Conservation (phyloP, 2,113 vertebrate species). For the Eira barbara region DNA sequence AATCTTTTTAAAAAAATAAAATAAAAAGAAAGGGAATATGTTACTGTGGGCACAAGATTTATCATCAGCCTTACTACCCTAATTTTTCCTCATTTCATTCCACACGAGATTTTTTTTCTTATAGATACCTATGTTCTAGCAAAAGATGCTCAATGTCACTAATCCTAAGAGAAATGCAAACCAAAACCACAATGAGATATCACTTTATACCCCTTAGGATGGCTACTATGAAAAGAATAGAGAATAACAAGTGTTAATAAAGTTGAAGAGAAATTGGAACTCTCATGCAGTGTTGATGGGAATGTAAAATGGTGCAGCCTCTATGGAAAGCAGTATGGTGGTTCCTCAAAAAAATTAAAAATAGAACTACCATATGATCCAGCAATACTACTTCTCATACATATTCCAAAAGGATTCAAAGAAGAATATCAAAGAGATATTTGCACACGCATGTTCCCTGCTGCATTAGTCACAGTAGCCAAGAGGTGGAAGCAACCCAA, state of each 20-base stretch:
- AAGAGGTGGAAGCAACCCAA: neutral
- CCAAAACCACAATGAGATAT: neutral
- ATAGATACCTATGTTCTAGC: neutral
- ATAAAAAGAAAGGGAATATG: neutral
- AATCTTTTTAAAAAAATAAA: too few relatives aligned
- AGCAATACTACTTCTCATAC: neutral
- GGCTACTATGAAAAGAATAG: neutral
- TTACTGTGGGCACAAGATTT: neutral
- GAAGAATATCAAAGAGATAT: neutral
- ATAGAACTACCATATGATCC: neutral
- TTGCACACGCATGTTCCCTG: neutral
- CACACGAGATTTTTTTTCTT: neutral
- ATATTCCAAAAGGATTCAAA: neutral
- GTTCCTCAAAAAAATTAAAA: neutral
- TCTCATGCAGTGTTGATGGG: neutral
- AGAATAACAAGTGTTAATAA: neutral
- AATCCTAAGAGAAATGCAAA: neutral
- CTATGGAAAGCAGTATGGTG: neutral
- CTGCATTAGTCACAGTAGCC: neutral
- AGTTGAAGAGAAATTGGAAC: neutral
- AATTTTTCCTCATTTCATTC: neutral
- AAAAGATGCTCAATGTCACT: neutral
- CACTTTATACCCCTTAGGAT: neutral
- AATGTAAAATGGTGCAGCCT: neutral
- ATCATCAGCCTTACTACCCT: neutral